These are phyloP conservation scores for Pheosia tremula DNA, from an alignment of 2,888 invertebrate genomes.

Conservation along the genomic window DNA sequence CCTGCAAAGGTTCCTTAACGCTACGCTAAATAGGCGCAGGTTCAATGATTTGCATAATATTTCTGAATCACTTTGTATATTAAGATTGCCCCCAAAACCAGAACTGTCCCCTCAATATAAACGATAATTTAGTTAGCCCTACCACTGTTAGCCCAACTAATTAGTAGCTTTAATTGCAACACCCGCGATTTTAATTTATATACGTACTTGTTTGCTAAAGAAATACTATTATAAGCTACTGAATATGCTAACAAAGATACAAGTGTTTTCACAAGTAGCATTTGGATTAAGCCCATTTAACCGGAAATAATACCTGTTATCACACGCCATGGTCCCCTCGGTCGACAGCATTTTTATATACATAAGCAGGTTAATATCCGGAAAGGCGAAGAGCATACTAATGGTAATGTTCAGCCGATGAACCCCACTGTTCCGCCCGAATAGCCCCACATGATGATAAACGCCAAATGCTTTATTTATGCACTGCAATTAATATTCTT, in stretches of 20 bases:
- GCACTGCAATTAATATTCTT: constrained; percentile 2
- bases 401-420: background rate
- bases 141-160: too few species aligned
- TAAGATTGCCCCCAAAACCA: too few species aligned
- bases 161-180: too few species aligned
- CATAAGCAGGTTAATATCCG: constrained; percentile 4
- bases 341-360: background rate
- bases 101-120: too few species aligned
- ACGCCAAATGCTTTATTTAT: background rate
- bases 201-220: too few species aligned
- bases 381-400: constrained; percentile 3
- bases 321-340: constrained; percentile 1
- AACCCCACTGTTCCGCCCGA: constrained; percentile 1
- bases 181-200: too few species aligned
- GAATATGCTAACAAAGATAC: background rate
- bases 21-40: too few species aligned
- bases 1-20: too few species aligned
- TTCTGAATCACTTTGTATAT: too few species aligned
- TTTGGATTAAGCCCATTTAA: constrained; percentile 11
- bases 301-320: constrained; percentile 9
- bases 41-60: too few species aligned
- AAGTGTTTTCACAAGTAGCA: constrained; percentile 2
- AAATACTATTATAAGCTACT: background rate
- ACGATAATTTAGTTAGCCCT: too few species aligned
- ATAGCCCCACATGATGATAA: background rate